These are phyloP conservation scores for Notamacropus eugenii DNA, from an alignment of 2,797 vertebrate species.

Conservation along the genomic window DNA sequence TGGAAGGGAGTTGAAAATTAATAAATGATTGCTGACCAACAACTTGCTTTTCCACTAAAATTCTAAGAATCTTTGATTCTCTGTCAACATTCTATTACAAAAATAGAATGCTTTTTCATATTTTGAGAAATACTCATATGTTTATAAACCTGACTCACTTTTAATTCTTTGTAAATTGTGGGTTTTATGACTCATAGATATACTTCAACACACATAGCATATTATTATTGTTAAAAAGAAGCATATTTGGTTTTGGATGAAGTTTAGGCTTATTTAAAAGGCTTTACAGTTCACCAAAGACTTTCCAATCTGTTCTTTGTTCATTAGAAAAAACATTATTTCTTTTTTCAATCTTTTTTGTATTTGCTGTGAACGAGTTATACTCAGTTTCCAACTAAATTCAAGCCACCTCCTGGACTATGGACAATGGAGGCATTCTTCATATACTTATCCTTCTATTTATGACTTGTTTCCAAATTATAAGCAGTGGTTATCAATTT, in stretches of 20 bases:
- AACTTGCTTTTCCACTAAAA: not conserved
- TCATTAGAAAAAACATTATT: not conserved
- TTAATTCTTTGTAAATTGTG: not conserved
- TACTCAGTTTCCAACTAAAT: not conserved
- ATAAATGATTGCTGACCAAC: not conserved
- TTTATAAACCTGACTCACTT: not conserved
- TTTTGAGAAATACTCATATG: not conserved
- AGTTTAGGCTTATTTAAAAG: not conserved
- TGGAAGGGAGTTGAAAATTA: not conserved
- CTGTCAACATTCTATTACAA: not conserved
- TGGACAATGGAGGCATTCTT: not conserved
- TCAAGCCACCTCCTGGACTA: not conserved
- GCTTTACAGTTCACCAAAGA: not conserved
- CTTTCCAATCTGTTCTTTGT: not conserved
- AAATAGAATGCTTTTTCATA: not conserved
- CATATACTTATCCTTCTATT: not conserved
- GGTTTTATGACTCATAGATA: not conserved
- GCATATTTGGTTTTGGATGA: not conserved
- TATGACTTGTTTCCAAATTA: not conserved
- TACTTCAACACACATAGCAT: not conserved
- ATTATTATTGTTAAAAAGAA: not conserved
- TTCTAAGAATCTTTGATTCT: not conserved
- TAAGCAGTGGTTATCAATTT: not conserved
- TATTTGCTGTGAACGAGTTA: not conserved
- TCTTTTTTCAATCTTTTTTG: not conserved